Evolutionary conservation across 1,140 invertebrate genomes (phyloP), one percentile per base, ranked within the genome.

Genomic region (Bombus vancouverensis): DNA sequence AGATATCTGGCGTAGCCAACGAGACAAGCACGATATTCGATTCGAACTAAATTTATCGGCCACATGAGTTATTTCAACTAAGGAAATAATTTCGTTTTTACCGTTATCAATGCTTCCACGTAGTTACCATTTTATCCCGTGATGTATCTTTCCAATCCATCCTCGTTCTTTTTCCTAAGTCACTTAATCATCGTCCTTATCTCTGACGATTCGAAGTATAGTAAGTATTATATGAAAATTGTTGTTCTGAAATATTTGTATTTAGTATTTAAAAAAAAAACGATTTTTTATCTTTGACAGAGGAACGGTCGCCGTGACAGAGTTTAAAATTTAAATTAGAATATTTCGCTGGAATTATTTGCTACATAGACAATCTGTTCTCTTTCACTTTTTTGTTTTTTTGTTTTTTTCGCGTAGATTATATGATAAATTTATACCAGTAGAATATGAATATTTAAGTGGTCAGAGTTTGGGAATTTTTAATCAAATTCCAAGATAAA

Each of bases 1-100:
- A 88, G 47, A 70, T 44, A 74, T 75, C 37, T 34, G 75, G 42
- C 15, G 5, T 18, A 18, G 5, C 5, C 15, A 47, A 18, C 39
- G 80, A 70, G 70, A 87, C 70, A 87, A 79, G 59, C 74, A 25
- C 47, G 66, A 86, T 82, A 65, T 86, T 75, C 66, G 78, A 79
- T 59, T 78, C 37, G 37, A 65, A 28, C 18, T 22, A 22, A 53
- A 53, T 39, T 37, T 34, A 25, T 47, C 47, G 18, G 1, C 1
- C 18, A 75, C 53, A 53, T 77, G 82, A 88, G 81, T 88, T 82
- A 74, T 57, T 89, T 78, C 73, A 70, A 34, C 53, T 34, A 34
- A 53, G 68, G 53, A 68, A 77, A 89, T 89, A 89, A 88, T 89
- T 80, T 74, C 62, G 53, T 77, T 68, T 81, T 88, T 77, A 86